Evolutionary conservation across 2,888 invertebrate genomes (phyloP), one percentile per base, ranked within the genome.

Genomic region (Crepidodera aurea): DNA sequence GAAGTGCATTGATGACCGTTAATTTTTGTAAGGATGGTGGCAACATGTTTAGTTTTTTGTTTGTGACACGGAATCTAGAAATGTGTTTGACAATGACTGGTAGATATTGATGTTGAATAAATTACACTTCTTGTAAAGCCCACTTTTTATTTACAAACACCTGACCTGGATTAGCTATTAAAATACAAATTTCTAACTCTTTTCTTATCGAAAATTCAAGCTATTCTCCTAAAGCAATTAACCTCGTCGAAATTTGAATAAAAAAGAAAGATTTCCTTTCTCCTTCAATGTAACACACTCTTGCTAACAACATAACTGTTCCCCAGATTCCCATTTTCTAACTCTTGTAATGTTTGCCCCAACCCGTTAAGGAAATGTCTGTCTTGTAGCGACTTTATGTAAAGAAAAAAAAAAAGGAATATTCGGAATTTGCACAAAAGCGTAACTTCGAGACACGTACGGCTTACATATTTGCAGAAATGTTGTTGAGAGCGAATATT

Each of bases 341-440:
- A 12, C 10, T 32, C 34, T 34, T 46, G 25, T 46, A 46, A 46
- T 46, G 46, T 46, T 46, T 25, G 19, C 46, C 27, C 51, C 16
- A 51, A 51, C 51, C 50, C 51, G 51, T 51, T 51, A 51, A 37
- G 51, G 37, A 51, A 51, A 37, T 37, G 34, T 16, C 18, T 29
- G 48, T 25, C 48, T 48, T 29, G 19, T 29, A 48, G 48, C 18
- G 27, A 15, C 27, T 48, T 40, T 40, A 40, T 12, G 1, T 5
- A 18, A 8, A 13, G 10, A 40, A 40, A 18, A 18, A 40, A 40
- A 4, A 13, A 37, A n/a, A 8, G 4, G 8, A 34, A 6, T 8
- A 34, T 34, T n/a, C 10, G 13, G 18, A 40, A 40, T 40, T 16
- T 40, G 18, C 18, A 40, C 15, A 8, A 37, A 2, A 3, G 15